Evolutionary conservation across 2,888 invertebrate genomes (phyloP).

Genomic region (Eupithecia tripunctaria): DNA sequence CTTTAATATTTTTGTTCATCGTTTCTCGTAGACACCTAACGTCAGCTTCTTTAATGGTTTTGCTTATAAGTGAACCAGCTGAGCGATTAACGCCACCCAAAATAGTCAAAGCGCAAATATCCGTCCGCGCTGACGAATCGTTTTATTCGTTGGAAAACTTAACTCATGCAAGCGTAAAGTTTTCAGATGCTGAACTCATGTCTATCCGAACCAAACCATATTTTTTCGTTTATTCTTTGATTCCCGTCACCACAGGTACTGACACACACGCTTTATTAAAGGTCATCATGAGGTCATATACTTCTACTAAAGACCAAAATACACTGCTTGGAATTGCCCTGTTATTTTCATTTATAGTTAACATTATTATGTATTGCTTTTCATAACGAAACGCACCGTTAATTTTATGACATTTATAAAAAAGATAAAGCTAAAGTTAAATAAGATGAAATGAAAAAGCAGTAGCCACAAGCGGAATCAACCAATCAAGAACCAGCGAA

Average conservation of each 20-base stretch:
- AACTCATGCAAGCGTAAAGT: no score
- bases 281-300: background rate
- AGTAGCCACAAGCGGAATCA: background rate
- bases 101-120: no score
- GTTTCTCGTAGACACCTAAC: background rate
- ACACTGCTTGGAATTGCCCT: no score
- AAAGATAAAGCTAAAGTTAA: background rate
- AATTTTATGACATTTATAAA: background rate
- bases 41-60: background rate
- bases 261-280: background rate
- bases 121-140: no score
- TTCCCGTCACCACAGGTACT: background rate
- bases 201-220: no score
- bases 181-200: no score
- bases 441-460: background rate
- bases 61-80: no score
- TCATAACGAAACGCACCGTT: background rate
- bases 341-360: background rate
- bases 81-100: no score
- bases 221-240: background rate
- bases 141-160: no score
- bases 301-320: background rate
- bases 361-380: background rate
- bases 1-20: background rate
- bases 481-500: background rate